Conservation (phyloP, 2,888 invertebrate species). For the Pseudococcus viburni region DNA sequence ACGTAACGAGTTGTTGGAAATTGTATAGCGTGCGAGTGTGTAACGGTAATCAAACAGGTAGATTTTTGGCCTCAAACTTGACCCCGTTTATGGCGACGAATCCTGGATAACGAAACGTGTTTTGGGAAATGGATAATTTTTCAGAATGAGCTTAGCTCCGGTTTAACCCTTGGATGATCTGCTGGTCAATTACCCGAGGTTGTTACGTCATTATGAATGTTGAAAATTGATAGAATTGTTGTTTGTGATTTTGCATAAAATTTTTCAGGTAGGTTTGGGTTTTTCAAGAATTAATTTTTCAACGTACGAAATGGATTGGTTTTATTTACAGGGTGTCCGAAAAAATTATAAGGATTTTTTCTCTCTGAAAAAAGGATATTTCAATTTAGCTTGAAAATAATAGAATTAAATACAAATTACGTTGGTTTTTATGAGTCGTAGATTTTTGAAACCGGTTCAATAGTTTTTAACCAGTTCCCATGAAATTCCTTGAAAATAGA, state of each 20-base stretch:
- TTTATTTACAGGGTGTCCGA: too few species aligned
- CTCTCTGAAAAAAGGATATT: too few species aligned
- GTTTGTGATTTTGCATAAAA: background rate
- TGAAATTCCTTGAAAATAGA: too few species aligned
- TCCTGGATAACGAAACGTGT: background rate
- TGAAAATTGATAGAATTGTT: background rate
- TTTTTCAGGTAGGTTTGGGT: too few species aligned
- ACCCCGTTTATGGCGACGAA: background rate
- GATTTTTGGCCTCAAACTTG: slow-evolving; percentile 32
- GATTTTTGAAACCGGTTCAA: too few species aligned
- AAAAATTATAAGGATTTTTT: too few species aligned
- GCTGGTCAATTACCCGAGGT: background rate
- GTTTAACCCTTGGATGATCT: background rate
- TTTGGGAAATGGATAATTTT: background rate
- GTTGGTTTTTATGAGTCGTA: too few species aligned
- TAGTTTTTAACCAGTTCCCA: too few species aligned
- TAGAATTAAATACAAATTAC: too few species aligned
- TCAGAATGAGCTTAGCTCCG: background rate
- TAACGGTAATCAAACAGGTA: slow-evolving; percentile 10
- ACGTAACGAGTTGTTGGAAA: background rate
- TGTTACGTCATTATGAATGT: background rate
- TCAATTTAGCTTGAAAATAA: too few species aligned
- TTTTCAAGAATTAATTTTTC: too few species aligned
- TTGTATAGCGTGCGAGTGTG: background rate
- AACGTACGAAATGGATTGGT: too few species aligned